These are phyloP conservation scores for Ochropleura leucogaster DNA, from an alignment of 2,888 invertebrate genomes.

Conservation along the genomic window DNA sequence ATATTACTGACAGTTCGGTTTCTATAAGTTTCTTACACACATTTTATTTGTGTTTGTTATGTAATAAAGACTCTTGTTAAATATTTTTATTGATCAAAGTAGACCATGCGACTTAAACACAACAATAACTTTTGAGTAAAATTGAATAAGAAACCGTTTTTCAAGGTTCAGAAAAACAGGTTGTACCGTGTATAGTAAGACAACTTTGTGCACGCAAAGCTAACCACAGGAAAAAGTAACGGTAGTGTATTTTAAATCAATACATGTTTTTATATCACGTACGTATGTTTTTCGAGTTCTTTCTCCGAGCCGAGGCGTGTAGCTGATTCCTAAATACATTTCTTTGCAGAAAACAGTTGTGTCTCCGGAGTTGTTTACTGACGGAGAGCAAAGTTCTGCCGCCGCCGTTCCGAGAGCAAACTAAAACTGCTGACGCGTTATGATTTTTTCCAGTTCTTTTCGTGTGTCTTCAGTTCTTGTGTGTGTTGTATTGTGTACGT, in stretches of 20 bases:
- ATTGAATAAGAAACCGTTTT: constrained; percentile 19
- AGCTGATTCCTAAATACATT: constrained; percentile 68
- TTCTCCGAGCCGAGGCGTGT: constrained; percentile 47
- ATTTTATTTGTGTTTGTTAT: background rate
- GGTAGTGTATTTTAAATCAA: constrained; percentile 54
- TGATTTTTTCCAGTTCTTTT: constrained; percentile 73
- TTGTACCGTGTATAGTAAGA: constrained; percentile 31
- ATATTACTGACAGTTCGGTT: constrained; percentile 31
- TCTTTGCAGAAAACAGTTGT: constrained; percentile 71
- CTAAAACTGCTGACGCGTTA: constrained; percentile 79
- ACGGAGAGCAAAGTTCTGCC: constrained; percentile 75
- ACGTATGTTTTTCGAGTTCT: constrained; percentile 51
- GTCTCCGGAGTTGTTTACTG: constrained; percentile 75
- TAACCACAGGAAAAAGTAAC: constrained; percentile 50
- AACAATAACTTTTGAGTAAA: constrained; percentile 22
- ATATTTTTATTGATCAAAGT: constrained; percentile 2
- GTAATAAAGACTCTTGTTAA: constrained; percentile 4
- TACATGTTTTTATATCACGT: constrained; percentile 48
- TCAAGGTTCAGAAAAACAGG: constrained; percentile 37
- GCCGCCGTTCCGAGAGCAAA: constrained; percentile 70
- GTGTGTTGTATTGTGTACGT: constrained; percentile 66
- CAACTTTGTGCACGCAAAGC: constrained; percentile 44
- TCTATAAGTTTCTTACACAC: background rate
- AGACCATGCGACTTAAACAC: background rate
- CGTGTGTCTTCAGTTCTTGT: constrained; percentile 56